phyloP scores from a whole-genome alignment of 2,797 vertebrate species.

The Limnodromus scolopaceus region DNA sequence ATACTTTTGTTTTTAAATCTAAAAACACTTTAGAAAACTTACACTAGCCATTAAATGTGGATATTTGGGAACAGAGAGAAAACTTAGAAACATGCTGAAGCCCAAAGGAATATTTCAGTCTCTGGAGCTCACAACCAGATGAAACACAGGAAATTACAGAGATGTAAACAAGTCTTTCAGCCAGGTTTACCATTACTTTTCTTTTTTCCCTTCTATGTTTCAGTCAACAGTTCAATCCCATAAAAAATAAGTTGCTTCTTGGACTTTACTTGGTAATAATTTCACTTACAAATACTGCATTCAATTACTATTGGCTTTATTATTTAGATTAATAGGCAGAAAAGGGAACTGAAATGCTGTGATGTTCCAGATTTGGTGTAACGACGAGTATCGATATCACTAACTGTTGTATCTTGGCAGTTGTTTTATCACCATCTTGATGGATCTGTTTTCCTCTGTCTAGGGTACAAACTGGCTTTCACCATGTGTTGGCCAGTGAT shows the following conservation, averaged over 20 bases:
- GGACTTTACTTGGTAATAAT: constrained; percentile 19
- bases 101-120: constrained; percentile 25
- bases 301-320: constrained; percentile 25
- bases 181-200: constrained; percentile 51
- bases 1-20: neutral
- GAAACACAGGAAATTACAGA: constrained; percentile 63
- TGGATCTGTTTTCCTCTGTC: constrained; percentile 59
- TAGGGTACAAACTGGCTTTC: constrained; percentile 45
- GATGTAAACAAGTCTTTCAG: constrained; percentile 62
- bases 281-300: constrained; percentile 27
- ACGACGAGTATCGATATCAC: neutral
- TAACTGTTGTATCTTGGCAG: constrained; percentile 25
- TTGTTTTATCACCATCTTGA: constrained; percentile 41
- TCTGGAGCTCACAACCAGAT: constrained; percentile 44
- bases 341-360: neutral
- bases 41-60: neutral
- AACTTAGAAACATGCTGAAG: constrained; percentile 14
- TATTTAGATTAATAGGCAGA: constrained; percentile 33
- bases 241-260: constrained; percentile 11
- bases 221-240: constrained; percentile 13
- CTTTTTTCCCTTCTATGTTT: constrained; percentile 20
- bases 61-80: constrained; percentile 24
- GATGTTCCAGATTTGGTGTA: neutral
- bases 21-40: neutral
- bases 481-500: constrained; percentile 41